Base-by-base conservation (phyloP, 1,140 invertebrate genomes). In the Zaprionus ghesquierei region DNA sequence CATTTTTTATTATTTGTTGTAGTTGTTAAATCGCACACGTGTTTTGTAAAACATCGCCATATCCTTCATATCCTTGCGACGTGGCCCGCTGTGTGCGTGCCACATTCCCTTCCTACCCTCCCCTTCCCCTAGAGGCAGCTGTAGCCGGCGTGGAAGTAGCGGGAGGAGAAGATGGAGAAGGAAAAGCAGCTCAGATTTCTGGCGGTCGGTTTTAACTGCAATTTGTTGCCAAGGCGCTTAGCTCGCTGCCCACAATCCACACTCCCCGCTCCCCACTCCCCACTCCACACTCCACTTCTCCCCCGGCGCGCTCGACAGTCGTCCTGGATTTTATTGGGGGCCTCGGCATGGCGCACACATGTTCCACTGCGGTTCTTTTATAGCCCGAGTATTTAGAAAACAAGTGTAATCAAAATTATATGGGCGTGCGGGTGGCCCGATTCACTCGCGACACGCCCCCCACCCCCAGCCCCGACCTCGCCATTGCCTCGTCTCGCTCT, bases 341-440 rank as follows among this genome's bases (percentile, higher is more conserved):
- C 31, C 15, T 44, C 60, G 73, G 51, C 65, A 66, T 73, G 58
- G 77, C 73, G 38, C 46, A 51, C 66, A 60, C 68, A 82, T 79
- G 68, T 81, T 69, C 58, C 54, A 55, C 62, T 82, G 76, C 38
- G 79, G 79, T 69, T 72, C 70, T 75, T 63, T 62, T 65, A 66
- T 54, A 35, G 72, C 46, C 78, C 63, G 68, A 89, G 82, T 82
- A 86, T 86, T 86, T 86, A 86, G 84, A 87, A 87, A 86, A 86
- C 82, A 86, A 86, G 82, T 86, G 82, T 86, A 86, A 86, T 86
- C 82, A 87, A 86, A 86, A 86, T 87, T 87, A 86, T 86, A 86
- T 86, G 82, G 82, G 82, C 82, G 81, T 86, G 84, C 64, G 66
- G 49, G 15, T 12, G 22, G 18, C 29, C 20, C 15, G 10, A 27